Base-by-base conservation (phyloP, 92 coral and sea anemone genomes). In the Desmophyllum pertusum region DNA sequence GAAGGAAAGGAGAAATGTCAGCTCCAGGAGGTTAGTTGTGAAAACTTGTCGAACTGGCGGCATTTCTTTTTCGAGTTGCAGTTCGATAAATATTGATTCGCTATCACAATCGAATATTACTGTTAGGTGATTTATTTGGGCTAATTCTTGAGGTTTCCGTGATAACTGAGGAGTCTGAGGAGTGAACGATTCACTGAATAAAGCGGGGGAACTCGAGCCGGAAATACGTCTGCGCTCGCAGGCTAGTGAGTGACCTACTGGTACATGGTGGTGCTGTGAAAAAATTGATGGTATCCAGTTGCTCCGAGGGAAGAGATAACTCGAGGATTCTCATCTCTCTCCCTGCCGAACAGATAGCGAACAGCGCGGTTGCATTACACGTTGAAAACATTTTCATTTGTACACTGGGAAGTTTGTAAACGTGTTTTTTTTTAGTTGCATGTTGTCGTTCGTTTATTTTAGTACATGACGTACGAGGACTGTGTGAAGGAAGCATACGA, bases 401-500 rank as follows among this genome's bases (percentile, higher is more conserved):
- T 8, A n/a, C n/a, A 59, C 63, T 6, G 8, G 7, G 0, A 8
- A 25, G 65, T 27, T 33, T 38, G 1, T 48, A 17, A 50, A 13
- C 23, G n/a, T n/a, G n/a, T n/a, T n/a, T n/a, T n/a, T n/a, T n/a
- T n/a, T n/a, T n/a, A n/a, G n/a, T n/a, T n/a, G n/a, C 14, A 1
- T 6, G 14, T 8, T 4, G 0, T 57, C 15, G 15, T 74, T 2
- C 29, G 27, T 21, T 11, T 21, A 0, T 48, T 33, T 31, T 43
- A 80, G 84, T 80, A 80, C 65, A 30, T 67, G 61, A 66, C 75
- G 8, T 80, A 66, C 36, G 84, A 80, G 37, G 84, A 80, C 46
- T 80, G 84, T 48, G 39, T 80, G 75, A 67, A 48, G 70, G 65
- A 80, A 65, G 66, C 76, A 14, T 67, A 80, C 35, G 43, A 2